Evolutionary conservation across 2,888 invertebrate species (phyloP), one percentile per base, ranked within the genome.

Genomic region (Hydriomena furcata): DNA sequence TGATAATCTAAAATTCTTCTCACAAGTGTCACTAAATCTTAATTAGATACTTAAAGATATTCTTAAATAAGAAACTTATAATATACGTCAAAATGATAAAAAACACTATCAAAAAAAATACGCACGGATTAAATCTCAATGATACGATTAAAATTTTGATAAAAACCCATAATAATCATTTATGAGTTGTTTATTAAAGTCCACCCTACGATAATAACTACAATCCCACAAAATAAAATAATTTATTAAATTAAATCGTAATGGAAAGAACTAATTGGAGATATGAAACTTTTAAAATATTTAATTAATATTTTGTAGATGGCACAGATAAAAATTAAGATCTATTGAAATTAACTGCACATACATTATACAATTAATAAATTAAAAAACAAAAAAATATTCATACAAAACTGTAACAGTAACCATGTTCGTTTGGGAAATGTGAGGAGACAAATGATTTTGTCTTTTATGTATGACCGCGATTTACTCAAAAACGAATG

Each of bases 341-440:
- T 10, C 31, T 34, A 41, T 47, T 43, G 35, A 46, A 56, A 61
- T 32, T n/a, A 67, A 79, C 75, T 76, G 77, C 82, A 84, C 82
- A 84, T 3, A 84, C 82, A 79, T 75, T 48, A 21, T 13, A 34
- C 7, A 31, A 31, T 7, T 12, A n/a, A 6, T 13, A 17, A 3
- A 3, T 3, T 17, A 17, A 17, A 17, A 3, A 3, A 17, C 17
- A 17, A 17, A 17, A 17, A 17, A 17, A 17, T 17, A 17, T 17
- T 3, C 2, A 4, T 17, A 17, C 17, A 17, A 2, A 4, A 17
- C 17, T 17, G 17, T 17, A 17, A 17, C 4, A 17, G 2, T 17
- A 17, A 17, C 17, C 17, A 17, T 17, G 17, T n/a, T n/a, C n/a
- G n/a, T n/a, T n/a, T n/a, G n/a, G n/a, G n/a, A n/a, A n/a, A n/a